Base-by-base conservation (phyloP, 1,140 invertebrate genomes). In the Drosophila lacertosa region DNA sequence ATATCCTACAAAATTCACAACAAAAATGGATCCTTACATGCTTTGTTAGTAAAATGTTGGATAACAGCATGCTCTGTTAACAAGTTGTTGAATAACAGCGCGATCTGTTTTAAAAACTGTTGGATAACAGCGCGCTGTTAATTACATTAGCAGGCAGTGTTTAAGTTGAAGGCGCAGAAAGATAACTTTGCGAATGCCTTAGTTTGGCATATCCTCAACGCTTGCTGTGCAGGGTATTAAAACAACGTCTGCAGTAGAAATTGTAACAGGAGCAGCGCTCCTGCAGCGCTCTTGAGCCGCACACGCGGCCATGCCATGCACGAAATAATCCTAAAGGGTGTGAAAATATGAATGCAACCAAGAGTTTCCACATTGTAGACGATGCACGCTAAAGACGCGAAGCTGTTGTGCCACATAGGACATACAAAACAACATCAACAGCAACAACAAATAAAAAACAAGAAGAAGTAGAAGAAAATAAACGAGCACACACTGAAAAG, bases 291-390 rank as follows among this genome's bases (percentile, higher is more conserved):
- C 77, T 81, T 66, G 73, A 81, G 67, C n/a, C 35, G 20, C 39
- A 37, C 48, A 63, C 44, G 51, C 15, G 51, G 35, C 42, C 54
- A 35, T 63, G 80, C 76, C 81, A 86, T 88, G 81, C 81, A 65
- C 77, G 82, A 81, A 86, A 74, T 86, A 77, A 74, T 88, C 77
- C 81, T 86, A 88, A 86, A 86, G 81, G 81, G 81, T 86, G 81
- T 86, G 81, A 86, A 86, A 84, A 86, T 88, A 75, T 80, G 76
- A 84, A 84, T 84, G 81, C 81, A 84, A 51, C 73, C 67, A 84
- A 80, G 74, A 63, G 58, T 62, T 29, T 20, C 29, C 57, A 58
- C 62, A 63, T 48, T 37, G 20, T 24, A 40, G 32, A 32, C 37
- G 33, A 18, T 20, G 37, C 10, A 29, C 20, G 39, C 16, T 54